Evolutionary conservation across 1,140 invertebrate species (phyloP), one percentile per base, ranked within the genome.

Genomic region (Drosophila baimaii): DNA sequence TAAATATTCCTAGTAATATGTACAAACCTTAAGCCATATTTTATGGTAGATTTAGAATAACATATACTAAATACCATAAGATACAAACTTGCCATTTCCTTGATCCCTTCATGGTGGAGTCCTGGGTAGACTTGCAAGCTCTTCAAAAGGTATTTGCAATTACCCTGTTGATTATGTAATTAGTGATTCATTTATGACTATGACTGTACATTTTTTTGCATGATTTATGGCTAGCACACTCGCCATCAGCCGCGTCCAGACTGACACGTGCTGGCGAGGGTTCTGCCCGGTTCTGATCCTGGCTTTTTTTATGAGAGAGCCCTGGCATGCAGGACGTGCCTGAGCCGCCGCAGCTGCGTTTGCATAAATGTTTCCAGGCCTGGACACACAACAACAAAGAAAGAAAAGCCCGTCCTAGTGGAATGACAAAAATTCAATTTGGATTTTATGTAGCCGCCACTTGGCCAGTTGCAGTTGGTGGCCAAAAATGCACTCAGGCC

Each of bases 381-480:
- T 33, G 68, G 59, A 29, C 47, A 66, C 44, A n/a, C n/a, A n/a
- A n/a, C n/a, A 71, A 57, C 41, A 43, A 39, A 27, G 56, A 46
- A 65, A 39, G 15, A 4, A 10, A 49, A 49, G 47, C 47, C n/a
- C 47, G 49, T 19, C 21, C 29, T 49, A 17, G 74, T 55, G 64
- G 75, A 31, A 61, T 77, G 78, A 65, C 79, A 71, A 82, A 79
- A 88, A 79, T 88, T 86, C 83, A 88, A 86, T 86, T 86, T 86
- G 76, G 79, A 83, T 86, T 88, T 86, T 66, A 65, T 79, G 73
- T 70, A 65, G 51, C 58, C 68, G 57, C 56, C 52, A 65, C 54
- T 73, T 66, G 37, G 39, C 37, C 19, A 23, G 29, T 25, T 63
- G 15, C 35, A 23, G 59, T 10, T 51, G 19, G n/a, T 44, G 49